These are phyloP conservation scores for Drosophila pseudoobscura DNA, from an alignment of 1,140 invertebrate genomes.

Conservation along the genomic window DNA sequence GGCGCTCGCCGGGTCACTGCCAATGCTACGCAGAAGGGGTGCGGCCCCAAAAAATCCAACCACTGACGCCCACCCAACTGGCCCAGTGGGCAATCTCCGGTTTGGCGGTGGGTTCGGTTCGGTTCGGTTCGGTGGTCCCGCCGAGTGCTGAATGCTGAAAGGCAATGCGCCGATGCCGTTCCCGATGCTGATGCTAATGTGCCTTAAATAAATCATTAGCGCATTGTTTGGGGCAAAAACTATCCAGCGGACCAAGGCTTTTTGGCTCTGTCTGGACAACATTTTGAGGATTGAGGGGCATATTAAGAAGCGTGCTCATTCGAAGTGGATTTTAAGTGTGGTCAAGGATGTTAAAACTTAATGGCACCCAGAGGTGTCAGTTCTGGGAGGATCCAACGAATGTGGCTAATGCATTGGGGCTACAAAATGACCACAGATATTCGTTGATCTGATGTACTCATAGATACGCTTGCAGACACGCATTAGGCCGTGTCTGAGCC, in stretches of 20 bases:
- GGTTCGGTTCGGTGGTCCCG: constrained; percentile 6
- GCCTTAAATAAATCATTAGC: constrained; percentile 80
- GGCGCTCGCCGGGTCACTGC: constrained; percentile 62
- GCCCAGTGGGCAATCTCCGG: constrained; percentile 70
- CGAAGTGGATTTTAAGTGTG: constrained; percentile 11
- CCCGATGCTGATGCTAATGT: constrained; percentile 36
- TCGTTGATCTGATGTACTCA: too few species aligned
- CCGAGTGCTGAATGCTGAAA: constrained; percentile 37
- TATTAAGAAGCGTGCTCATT: too few species aligned
- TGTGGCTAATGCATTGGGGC: not conserved
- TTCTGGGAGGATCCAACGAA: not conserved
- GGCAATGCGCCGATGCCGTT: constrained; percentile 6
- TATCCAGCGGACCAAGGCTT: constrained; percentile 16
- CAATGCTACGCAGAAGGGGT: constrained; percentile 70
- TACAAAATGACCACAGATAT: not conserved
- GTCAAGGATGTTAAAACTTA: not conserved
- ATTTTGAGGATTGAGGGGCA: constrained; percentile 7
- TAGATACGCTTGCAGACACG: constrained; percentile 4
- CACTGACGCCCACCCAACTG: constrained; percentile 67
- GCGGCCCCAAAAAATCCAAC: constrained; percentile 43
- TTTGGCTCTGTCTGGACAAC: not conserved
- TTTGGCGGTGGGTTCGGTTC: constrained; percentile 12
- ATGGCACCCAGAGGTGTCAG: not conserved
- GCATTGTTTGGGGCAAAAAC: constrained; percentile 50
- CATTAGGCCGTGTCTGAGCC: not conserved